Percentiles rank a stretch among this genome's conserved stretches.
phyloP scores from a whole-genome alignment of 1,140 invertebrate genomes.

The Heliconius hewitsoni region DNA sequence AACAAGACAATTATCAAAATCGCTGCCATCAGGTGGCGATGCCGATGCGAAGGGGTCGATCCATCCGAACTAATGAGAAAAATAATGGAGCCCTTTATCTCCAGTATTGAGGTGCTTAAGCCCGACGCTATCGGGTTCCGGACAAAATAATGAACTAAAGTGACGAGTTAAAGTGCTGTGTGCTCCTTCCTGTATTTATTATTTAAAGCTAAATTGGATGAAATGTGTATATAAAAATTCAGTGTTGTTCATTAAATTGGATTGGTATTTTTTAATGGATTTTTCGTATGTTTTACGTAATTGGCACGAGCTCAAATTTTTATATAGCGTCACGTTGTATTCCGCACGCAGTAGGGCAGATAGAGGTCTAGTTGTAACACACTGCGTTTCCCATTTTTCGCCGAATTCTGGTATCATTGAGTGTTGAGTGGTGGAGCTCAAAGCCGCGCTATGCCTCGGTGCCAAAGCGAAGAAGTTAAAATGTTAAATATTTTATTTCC shows the following conservation, averaged over 20 bases:
- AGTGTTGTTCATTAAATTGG: background rate
- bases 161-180: background rate
- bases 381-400: background rate
- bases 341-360: background rate
- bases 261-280: background rate
- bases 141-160: conserved; percentile 15
- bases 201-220: background rate
- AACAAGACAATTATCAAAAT: conserved; percentile 22
- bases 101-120: conserved; percentile 35
- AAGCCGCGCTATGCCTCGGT: background rate
- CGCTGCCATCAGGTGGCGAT: conserved; percentile 17
- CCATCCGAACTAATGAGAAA: conserved; percentile 44
- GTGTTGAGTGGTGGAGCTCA: background rate
- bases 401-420: background rate
- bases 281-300: background rate
- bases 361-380: background rate
- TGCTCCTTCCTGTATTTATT: background rate
- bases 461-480: background rate
- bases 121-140: conserved; percentile 29
- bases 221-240: background rate
- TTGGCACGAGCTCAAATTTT: too few species aligned
- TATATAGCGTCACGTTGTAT: background rate
- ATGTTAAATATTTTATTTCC: background rate
- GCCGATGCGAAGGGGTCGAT: conserved; percentile 25
- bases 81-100: conserved; percentile 47